Base-by-base conservation (phyloP, 2,888 invertebrate genomes). In the Salticus scenicus region DNA sequence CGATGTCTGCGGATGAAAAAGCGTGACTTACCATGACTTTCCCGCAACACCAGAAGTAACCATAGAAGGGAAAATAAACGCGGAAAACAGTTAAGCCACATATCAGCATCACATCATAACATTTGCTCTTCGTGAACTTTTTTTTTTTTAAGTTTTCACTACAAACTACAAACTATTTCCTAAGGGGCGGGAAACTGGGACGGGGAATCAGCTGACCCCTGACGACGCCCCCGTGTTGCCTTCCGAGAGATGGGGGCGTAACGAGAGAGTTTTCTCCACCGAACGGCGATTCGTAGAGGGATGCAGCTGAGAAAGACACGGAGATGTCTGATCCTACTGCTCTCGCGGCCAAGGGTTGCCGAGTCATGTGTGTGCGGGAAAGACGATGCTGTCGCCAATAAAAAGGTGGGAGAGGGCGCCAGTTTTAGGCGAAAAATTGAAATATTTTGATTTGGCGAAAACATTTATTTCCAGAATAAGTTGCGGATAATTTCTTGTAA, bases 11-110 rank as follows among this genome's bases (percentile, higher is more conserved):
- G n/a, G n/a, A n/a, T n/a, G 0, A 67, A 37, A 67, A 67, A 31
- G 24, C 67, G 28, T 67, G 67, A 67, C 67, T 67, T 67, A 67
- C 67, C 67, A n/a, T 37, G 67, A 67, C 67, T 67, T 67, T 67
- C 67, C 37, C n/a, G 33, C 20, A 33, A 67, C 37, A 67, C 67
- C 33, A 67, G 31, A 20, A 33, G 20, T 33, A 67, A 67, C 33
- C 67, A 67, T 31, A 67, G 33, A n/a, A 31, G 31, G n/a, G 33
- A 33, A 31, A 33, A n/a, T 33, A 67, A 33, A 33, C 33, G 20
- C 67, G 67, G 33, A 24, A 33, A 37, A 57, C 57, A 57, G 57
- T 57, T 57, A 57, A 57, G 33, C 67, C 33, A 67, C 33, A 37
- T 67, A 10, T 33, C 67, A 17, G 67, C 33, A 67, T 67, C 67